A percentile compares a stretch with the other conserved stretches of the same genome.
Evolutionary conservation across 2,113 vertebrate genomes (phyloP).

Genomic region (Xenopus tropicalis): DNA sequence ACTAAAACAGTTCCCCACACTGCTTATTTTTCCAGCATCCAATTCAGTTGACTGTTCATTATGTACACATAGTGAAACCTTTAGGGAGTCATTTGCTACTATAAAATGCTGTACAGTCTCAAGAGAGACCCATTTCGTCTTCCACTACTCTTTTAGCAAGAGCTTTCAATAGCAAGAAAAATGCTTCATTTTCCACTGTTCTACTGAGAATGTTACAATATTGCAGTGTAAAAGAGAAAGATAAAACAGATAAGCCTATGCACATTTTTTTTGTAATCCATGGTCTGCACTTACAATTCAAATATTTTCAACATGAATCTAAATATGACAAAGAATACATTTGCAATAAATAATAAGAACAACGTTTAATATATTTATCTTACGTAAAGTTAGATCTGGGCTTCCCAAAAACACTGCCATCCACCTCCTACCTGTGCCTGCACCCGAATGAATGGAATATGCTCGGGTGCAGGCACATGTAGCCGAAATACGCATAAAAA

Average conservation of each 20-base stretch:
- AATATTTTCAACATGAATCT: background rate
- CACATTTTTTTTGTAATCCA: background rate
- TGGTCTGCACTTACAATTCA: background rate
- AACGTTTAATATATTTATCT: background rate
- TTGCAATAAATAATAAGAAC: no score
- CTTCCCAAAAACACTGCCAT: no score
- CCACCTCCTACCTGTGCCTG: no score
- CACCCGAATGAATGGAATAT: no score
- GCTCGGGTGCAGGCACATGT: no score
- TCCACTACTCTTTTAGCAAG: slow-evolving; percentile 24
- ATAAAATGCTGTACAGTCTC: slow-evolving; percentile 5
- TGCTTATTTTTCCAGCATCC: slow-evolving; percentile 8
- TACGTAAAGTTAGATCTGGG: no score
- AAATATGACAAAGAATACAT: background rate
- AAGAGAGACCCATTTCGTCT: slow-evolving; percentile 28
- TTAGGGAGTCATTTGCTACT: slow-evolving; percentile 5
- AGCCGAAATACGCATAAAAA: no score
- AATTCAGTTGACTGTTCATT: slow-evolving; percentile 17
- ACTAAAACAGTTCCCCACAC: slow-evolving; percentile 9
- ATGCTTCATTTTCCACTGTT: no score
- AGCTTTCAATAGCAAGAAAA: slow-evolving; percentile 8
- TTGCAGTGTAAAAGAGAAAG: slow-evolving; percentile 7
- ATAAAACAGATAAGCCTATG: background rate
- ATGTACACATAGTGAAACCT: slow-evolving; percentile 19
- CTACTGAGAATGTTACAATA: slow-evolving; percentile 4